Base-by-base conservation (phyloP, 2,888 invertebrate species). In the Caradrina kadenii region DNA sequence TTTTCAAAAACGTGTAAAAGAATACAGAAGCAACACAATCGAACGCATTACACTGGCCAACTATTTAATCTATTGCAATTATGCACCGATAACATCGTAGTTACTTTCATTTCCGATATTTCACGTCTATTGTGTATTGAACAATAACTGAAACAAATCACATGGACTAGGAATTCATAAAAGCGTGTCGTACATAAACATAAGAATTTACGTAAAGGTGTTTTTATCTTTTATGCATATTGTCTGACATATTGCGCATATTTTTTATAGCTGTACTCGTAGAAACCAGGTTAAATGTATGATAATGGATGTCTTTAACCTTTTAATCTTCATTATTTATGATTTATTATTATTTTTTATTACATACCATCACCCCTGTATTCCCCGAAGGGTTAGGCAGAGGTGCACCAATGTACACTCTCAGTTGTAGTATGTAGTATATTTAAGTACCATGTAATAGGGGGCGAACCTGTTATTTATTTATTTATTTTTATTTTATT, bases 51-150 rank as follows among this genome's bases (percentile, higher is more conserved):
- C 58, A 52, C 48, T 22, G 15, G 13, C 26, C 35, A 15, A 63
- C 21, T 56, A 71, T 64, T 56, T 74, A 53, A 64, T 56, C 76
- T 26, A 63, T 62, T 62, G 31, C 48, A 81, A 75, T 73, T 68
- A 67, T 67, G 45, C 59, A 80, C 26, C 52, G 58, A 71, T 79
- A 77, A 55, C 39, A 77, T 52, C 48, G 35, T 13, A 55, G 8
- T 42, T 54, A 65, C 79, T 68, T 79, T 79, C 76, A 61, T 79
- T 76, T 79, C 66, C 81, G 68, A 63, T 68, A 64, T 52, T 63
- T 68, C 56, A 63, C 45, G 55, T 60, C 62, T 81, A 74, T 78
- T 80, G 70, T 78, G 8, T 67, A 67, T 66, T 19, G 56, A 69
- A 68, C 68, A 79, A 63, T 72, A 53, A 48, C 39, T 69, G 39